Percentiles rank a stretch among this genome's conserved stretches.
Evolutionary conservation across 2,888 invertebrate species (phyloP).

Genomic region (Synanthedon vespiformis): DNA sequence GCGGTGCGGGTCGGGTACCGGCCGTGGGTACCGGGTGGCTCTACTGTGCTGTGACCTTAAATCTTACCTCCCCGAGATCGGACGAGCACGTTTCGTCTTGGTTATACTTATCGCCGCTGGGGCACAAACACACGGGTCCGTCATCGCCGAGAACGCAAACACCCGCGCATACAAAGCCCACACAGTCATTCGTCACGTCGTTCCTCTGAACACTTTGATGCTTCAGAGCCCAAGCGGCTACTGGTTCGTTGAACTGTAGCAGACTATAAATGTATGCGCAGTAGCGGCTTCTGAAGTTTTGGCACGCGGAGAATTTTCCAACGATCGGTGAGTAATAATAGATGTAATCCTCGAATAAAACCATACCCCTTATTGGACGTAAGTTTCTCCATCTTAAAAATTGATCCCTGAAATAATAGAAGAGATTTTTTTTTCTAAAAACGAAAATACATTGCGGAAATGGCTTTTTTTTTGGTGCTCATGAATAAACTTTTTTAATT

Average conservation of each 20-base stretch:
- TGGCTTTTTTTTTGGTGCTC: too few relatives aligned
- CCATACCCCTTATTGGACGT: conserved; percentile 49
- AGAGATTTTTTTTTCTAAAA: too few relatives aligned
- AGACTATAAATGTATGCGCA: conserved; percentile 30
- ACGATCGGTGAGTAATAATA: conserved; percentile 75
- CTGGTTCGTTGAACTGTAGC: conserved; percentile 15
- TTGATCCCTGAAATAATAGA: too few relatives aligned
- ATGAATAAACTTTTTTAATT: too few relatives aligned
- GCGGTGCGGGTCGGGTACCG: too few relatives aligned
- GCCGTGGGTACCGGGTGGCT: too few relatives aligned
- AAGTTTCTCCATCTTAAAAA: too few relatives aligned
- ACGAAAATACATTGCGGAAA: too few relatives aligned
- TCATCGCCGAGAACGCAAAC: conserved; percentile 69
- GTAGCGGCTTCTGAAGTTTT: conserved; percentile 57
- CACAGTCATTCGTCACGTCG: conserved; percentile 56
- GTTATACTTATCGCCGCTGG: conserved; percentile 39
- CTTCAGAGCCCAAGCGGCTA: conserved; percentile 32
- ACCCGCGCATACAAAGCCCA: conserved; percentile 57
- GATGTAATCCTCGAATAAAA: conserved; percentile 80
- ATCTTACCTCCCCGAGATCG: conserved; percentile 22
- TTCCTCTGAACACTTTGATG: conserved; percentile 38
- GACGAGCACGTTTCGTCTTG: conserved; percentile 20
- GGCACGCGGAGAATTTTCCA: conserved; percentile 72
- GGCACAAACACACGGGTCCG: conserved; percentile 64
- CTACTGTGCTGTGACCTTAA: too few relatives aligned